A percentile compares a stretch with the other conserved stretches of the same genome.
These are phyloP conservation scores for Peromyscus eremicus DNA, from an alignment of 2,797 vertebrate genomes.

Conservation along the genomic window DNA sequence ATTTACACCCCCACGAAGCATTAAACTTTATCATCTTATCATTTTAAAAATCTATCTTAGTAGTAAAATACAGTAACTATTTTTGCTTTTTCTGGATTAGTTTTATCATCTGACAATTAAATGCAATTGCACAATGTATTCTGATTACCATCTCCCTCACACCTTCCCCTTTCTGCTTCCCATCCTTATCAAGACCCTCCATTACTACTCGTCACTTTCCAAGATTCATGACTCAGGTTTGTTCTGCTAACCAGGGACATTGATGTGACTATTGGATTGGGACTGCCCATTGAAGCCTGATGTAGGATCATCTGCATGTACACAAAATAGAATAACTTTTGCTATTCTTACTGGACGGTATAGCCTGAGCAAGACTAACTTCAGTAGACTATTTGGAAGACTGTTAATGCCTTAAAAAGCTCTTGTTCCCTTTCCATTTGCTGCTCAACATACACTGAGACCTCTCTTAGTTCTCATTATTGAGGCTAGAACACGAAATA, in stretches of 20 bases:
- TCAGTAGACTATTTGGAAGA: background rate
- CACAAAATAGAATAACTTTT: background rate
- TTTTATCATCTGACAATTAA: background rate
- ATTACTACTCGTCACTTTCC: background rate
- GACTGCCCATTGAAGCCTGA: background rate
- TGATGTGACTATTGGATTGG: background rate
- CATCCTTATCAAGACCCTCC: background rate
- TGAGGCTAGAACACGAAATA: background rate
- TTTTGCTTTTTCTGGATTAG: background rate
- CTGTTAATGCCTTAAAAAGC: background rate
- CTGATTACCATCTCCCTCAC: background rate
- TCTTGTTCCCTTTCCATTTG: background rate
- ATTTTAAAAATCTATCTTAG: background rate
- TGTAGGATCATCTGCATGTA: background rate
- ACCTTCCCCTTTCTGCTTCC: background rate
- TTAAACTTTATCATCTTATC: background rate
- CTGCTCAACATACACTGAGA: background rate
- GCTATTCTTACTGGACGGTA: background rate
- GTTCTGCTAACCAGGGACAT: background rate
- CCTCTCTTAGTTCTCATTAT: background rate
- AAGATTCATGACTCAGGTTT: background rate
- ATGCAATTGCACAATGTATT: background rate
- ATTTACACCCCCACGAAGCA: background rate
- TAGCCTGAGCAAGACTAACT: background rate
- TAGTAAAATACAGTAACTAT: background rate